Evolutionary conservation across 2,113 vertebrate species (phyloP).

Genomic region (Xyliphius kryptos): DNA sequence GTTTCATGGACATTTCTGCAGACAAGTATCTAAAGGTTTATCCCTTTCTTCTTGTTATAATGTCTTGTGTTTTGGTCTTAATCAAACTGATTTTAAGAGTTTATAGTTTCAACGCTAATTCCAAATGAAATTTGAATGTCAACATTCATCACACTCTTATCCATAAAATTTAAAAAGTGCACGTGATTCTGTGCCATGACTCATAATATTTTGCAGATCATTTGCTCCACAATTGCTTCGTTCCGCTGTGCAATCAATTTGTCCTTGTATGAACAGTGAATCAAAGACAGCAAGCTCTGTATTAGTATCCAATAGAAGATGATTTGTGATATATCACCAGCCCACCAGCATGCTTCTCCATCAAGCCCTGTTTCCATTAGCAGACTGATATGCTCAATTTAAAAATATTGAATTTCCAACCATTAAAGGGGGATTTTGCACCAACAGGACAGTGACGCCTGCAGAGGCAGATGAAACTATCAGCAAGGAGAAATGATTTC

Average conservation of each 20-base stretch:
- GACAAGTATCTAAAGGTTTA: too few species aligned
- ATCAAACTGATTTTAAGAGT: too few species aligned
- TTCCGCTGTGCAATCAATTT: slow-evolving; percentile 10
- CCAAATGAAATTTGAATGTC: too few species aligned
- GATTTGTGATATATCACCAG: slow-evolving; percentile 24
- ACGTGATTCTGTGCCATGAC: background rate
- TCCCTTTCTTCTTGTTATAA: too few species aligned
- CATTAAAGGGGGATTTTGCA: slow-evolving; percentile 30
- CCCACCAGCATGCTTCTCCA: slow-evolving; percentile 25
- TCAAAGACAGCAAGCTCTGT: slow-evolving; percentile 12
- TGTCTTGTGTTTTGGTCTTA: too few species aligned
- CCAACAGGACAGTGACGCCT: slow-evolving; percentile 4
- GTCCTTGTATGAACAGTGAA: slow-evolving; percentile 15
- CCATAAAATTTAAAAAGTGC: too few species aligned
- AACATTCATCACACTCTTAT: too few species aligned
- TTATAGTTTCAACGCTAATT: too few species aligned
- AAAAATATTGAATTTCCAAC: slow-evolving; percentile 32
- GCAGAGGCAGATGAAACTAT: too few species aligned
- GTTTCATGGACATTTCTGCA: too few species aligned
- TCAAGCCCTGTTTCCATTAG: too few species aligned
- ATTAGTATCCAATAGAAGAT: slow-evolving; percentile 26
- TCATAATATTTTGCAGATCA: slow-evolving; percentile 2
- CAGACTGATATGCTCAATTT: slow-evolving; percentile 28
- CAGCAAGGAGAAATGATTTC: slow-evolving; percentile 5
- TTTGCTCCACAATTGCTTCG: slow-evolving; percentile 7